A percentile compares a stretch with the other conserved stretches of the same genome.
These are phyloP conservation scores for Physeter macrocephalus DNA, from an alignment of 2,113 vertebrate species.

Conservation along the genomic window DNA sequence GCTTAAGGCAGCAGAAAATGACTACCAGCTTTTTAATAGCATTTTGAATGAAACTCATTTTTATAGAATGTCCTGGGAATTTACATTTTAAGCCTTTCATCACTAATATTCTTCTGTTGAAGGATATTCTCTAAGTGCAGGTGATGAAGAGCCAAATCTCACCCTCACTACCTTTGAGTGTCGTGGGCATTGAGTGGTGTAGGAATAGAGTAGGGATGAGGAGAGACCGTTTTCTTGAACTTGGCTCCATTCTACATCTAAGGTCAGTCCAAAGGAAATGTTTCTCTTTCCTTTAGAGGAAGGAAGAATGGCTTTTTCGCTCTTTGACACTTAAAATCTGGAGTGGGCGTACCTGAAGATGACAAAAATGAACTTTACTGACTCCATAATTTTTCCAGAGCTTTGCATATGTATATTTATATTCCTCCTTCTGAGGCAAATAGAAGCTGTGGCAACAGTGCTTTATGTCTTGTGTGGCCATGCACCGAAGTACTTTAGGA, in stretches of 20 bases:
- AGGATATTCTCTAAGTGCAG: conserved; percentile 52
- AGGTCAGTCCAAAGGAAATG: background rate
- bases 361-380: background rate
- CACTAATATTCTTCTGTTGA: conserved; percentile 45
- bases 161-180: background rate
- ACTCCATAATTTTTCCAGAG: background rate
- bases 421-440: background rate
- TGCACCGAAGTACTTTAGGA: background rate
- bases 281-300: background rate
- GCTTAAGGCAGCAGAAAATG: conserved; percentile 73
- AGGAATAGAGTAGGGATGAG: background rate
- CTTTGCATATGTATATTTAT: background rate
- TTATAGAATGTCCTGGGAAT: conserved; percentile 63
- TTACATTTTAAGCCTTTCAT: conserved; percentile 65
- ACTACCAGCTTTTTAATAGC: conserved; percentile 71
- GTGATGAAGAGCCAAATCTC: conserved; percentile 21
- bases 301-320: background rate
- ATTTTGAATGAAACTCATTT: conserved; percentile 71
- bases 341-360: background rate
- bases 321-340: background rate
- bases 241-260: background rate
- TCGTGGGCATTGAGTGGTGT: background rate
- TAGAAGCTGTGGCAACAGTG: background rate
- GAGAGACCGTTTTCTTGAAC: background rate
- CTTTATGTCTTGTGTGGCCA: background rate